phyloP scores from a whole-genome alignment of 1,140 invertebrate genomes.

The Listronotus oregonensis region DNA sequence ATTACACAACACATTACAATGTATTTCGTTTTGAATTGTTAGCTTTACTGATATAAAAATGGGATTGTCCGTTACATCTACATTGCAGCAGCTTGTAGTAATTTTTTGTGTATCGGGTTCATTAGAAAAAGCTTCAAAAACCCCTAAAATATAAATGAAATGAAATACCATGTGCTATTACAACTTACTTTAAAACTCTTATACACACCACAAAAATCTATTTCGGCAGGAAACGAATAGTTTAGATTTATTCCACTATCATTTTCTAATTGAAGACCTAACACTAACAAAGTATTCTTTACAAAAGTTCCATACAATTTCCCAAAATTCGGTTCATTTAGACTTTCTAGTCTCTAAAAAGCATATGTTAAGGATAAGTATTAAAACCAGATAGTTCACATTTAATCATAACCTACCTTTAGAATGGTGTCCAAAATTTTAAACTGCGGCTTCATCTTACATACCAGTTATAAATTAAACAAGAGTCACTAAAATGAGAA shows the following conservation, averaged over 20 bases:
- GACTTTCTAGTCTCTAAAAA: slow-evolving; percentile 63
- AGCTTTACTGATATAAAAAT: slow-evolving; percentile 67
- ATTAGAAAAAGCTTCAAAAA: slow-evolving; percentile 36
- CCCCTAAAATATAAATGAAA: background rate
- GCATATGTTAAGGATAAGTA: slow-evolving; percentile 3
- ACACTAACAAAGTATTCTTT: slow-evolving; percentile 69
- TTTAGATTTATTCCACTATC: slow-evolving; percentile 62
- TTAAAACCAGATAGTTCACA: background rate
- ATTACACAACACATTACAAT: slow-evolving; percentile 71
- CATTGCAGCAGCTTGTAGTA: slow-evolving; percentile 59
- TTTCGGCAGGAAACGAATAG: slow-evolving; percentile 69
- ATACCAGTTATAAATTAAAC: background rate
- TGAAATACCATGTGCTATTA: too few species aligned
- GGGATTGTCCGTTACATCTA: slow-evolving; percentile 78
- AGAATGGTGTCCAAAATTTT: slow-evolving; percentile 22
- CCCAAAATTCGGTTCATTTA: slow-evolving; percentile 65
- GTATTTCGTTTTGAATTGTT: slow-evolving; percentile 58
- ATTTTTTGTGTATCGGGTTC: slow-evolving; percentile 34
- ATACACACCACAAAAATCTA: slow-evolving; percentile 70
- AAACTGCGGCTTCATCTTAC: slow-evolving; percentile 24
- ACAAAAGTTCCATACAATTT: slow-evolving; percentile 76
- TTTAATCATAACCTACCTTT: slow-evolving; percentile 13
- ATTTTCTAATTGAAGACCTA: slow-evolving; percentile 68
- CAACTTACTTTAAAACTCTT: slow-evolving; percentile 38
- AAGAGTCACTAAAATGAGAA: too few species aligned